These are phyloP conservation scores for Criorhina ranunculi DNA, from an alignment of 2,888 invertebrate species.

Conservation along the genomic window DNA sequence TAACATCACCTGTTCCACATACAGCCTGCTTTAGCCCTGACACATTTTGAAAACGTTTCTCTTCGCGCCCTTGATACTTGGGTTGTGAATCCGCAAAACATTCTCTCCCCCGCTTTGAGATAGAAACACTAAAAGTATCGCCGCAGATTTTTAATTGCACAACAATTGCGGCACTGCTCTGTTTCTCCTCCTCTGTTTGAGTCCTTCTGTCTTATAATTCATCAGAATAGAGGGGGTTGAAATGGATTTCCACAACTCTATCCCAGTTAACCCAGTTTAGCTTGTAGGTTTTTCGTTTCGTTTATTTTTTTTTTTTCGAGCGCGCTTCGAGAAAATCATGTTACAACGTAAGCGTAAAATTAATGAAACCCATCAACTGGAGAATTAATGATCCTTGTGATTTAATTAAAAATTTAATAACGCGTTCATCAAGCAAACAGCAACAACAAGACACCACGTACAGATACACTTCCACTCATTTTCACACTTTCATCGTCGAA, in stretches of 20 bases:
- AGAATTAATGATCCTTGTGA: slow-evolving; percentile 76
- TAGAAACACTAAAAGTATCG: slow-evolving; percentile 36
- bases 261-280: slow-evolving; percentile 70
- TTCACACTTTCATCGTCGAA: slow-evolving; percentile 15
- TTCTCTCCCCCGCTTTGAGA: slow-evolving; percentile 1
- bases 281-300: background rate
- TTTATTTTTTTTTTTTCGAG: slow-evolving; percentile 10
- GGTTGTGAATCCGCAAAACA: slow-evolving; percentile 14
- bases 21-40: slow-evolving; percentile 31
- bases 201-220: slow-evolving; percentile 65
- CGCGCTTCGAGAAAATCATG: slow-evolving; percentile 31
- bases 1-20: slow-evolving; percentile 32
- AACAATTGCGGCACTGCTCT: slow-evolving; percentile 56
- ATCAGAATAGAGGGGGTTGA: slow-evolving; percentile 45
- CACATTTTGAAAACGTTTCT: slow-evolving; percentile 31
- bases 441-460: slow-evolving; percentile 26
- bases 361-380: slow-evolving; percentile 75
- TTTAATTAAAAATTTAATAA: slow-evolving; percentile 77
- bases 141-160: slow-evolving; percentile 71
- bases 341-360: slow-evolving; percentile 75
- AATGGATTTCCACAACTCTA: slow-evolving; percentile 59
- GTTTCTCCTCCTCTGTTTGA: slow-evolving; percentile 27
- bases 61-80: slow-evolving; percentile 64
- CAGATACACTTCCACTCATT: slow-evolving; percentile 10
- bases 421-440: slow-evolving; percentile 65